Evolutionary conservation across 2,888 invertebrate genomes (phyloP).

Genomic region (Miltochrista miniata): DNA sequence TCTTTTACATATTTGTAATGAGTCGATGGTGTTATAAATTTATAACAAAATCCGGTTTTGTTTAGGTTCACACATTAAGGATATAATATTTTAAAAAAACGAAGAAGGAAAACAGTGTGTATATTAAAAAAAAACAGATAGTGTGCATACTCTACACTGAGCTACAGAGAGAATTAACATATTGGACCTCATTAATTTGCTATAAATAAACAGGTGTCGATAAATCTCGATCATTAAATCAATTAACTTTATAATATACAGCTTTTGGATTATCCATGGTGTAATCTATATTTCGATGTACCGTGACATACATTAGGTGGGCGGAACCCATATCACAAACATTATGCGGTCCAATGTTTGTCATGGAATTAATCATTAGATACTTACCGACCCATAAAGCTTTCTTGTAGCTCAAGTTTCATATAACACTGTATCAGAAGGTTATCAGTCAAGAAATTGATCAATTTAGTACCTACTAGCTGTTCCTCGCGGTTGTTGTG

Average conservation of each 20-base stretch:
- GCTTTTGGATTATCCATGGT: slow-evolving; percentile 48
- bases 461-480: too few relatives aligned
- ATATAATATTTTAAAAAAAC: slow-evolving; percentile 13
- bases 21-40: slow-evolving; percentile 5
- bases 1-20: neutral
- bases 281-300: slow-evolving; percentile 61
- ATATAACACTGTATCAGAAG: too few relatives aligned
- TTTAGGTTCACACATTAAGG: neutral
- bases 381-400: too few relatives aligned
- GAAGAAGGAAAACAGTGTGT: slow-evolving; percentile 13
- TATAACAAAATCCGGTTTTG: neutral
- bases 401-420: too few relatives aligned
- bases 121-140: slow-evolving; percentile 28
- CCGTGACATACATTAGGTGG: slow-evolving; percentile 63
- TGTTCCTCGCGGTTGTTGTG: too few relatives aligned
- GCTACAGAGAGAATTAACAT: slow-evolving; percentile 31
- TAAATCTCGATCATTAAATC: slow-evolving; percentile 57
- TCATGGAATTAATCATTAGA: slow-evolving; percentile 53
- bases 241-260: slow-evolving; percentile 55
- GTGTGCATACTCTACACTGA: slow-evolving; percentile 14
- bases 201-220: slow-evolving; percentile 49
- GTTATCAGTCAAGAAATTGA: too few relatives aligned
- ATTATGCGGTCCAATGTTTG: slow-evolving; percentile 43
- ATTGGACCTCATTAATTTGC: slow-evolving; percentile 46
- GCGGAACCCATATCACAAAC: slow-evolving; percentile 57